Evolutionary conservation across 2,797 vertebrate genomes (phyloP), one percentile per base, ranked within the genome.

Genomic region (Myripristis murdjan): DNA sequence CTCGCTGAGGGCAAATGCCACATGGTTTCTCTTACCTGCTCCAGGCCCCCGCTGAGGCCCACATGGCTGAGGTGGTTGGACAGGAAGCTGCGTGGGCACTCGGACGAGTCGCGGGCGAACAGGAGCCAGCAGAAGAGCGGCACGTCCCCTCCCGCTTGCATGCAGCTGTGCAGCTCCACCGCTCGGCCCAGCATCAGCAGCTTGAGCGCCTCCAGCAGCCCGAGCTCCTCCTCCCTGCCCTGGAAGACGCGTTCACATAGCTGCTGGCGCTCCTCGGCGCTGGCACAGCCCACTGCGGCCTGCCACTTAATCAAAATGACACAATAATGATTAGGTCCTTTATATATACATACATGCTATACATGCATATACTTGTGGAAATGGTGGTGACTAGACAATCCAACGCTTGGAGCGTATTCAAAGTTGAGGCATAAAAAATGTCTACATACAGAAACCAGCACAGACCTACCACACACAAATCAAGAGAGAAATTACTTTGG

Each of bases 71-170:
- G 93, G 87, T 99, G 98, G 93, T 99, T 99, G 68, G 83, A 92
- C 86, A 99, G 95, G 89, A 99, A 94, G 83, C 96, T 95, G 41
- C 84, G 91, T 1, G 98, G 98, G 82, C 95, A 95, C 75, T 81
- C 93, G 0, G 97, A 99, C 0, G 96, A 96, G 89, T 99, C 97
- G 22, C 97, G 95, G 4, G 97, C 98, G 53, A 99, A 99, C 57
- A 99, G 91, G 52, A 99, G 94, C 96, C 96, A 97, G 43, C 97
- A 97, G 92, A 99, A 99, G 55, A 99, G 91, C 0, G 98, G 98
- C 6, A 98, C 96, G 14, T 97, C 97, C 15, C 81, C 92, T 7
- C 94, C 95, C 6, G 79, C 91, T 85, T 93, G 93, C 91, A 95
- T 96, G 41, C 91, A 81, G 0, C 92, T 58, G 71, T 98, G 96